phyloP scores from a whole-genome alignment of 2,113 vertebrate genomes.

The Calypte anna region DNA sequence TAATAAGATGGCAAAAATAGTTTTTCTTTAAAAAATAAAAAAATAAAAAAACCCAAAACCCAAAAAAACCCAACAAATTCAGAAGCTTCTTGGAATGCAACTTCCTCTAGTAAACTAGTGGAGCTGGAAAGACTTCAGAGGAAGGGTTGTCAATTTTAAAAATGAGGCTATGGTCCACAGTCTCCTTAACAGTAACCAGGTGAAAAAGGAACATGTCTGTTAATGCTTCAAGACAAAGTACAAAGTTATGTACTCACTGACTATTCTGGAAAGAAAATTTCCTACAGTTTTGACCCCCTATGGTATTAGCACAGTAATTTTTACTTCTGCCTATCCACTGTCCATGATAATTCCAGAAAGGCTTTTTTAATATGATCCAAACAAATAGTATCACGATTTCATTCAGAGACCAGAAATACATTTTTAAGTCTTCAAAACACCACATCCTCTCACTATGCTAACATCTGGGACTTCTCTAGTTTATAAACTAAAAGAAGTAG shows the following conservation, averaged over 20 bases:
- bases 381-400: neutral
- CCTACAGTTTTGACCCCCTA: neutral
- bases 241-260: neutral
- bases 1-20: constrained; percentile 54
- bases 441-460: neutral
- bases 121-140: neutral
- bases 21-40: neutral
- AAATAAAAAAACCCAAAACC: too few relatives aligned
- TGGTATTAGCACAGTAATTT: neutral
- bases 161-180: neutral
- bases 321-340: neutral
- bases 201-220: neutral
- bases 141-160: constrained; percentile 4
- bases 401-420: neutral
- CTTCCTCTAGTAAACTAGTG: neutral
- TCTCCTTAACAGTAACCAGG: neutral
- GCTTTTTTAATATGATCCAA: neutral
- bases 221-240: neutral
- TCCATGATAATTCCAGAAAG: neutral
- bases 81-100: constrained; percentile 26
- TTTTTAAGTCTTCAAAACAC: neutral
- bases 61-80: neutral
- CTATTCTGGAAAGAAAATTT: neutral
- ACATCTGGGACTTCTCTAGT: neutral
- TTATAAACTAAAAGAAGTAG: neutral